These are phyloP conservation scores for Gobionotothen gibberifrons DNA, from an alignment of 2,797 vertebrate genomes.

Conservation along the genomic window DNA sequence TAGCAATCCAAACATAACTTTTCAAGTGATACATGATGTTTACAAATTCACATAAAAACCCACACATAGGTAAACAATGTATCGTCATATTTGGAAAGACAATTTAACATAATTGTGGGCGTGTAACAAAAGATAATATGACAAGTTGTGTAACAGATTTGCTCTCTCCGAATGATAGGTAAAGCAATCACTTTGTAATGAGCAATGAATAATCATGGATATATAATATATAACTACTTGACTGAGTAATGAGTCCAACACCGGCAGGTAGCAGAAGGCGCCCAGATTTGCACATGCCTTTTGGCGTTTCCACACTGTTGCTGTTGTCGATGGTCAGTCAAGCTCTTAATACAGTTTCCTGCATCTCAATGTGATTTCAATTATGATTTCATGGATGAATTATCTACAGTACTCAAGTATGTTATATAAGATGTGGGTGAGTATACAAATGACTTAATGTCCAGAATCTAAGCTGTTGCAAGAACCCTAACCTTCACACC, in stretches of 20 bases:
- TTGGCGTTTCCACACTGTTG: conserved; percentile 32
- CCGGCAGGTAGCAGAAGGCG: conserved; percentile 25
- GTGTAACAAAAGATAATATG: conserved; percentile 25
- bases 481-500: conserved; percentile 11
- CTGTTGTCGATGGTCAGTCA: conserved; percentile 50
- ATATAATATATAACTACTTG: conserved; percentile 43
- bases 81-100: neutral
- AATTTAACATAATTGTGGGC: conserved; percentile 9
- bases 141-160: conserved; percentile 38
- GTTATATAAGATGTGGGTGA: conserved; percentile 37
- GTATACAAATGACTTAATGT: conserved; percentile 37
- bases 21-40: neutral
- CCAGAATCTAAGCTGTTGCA: conserved; percentile 22
- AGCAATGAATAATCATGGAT: conserved; percentile 49
- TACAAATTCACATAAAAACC: conserved; percentile 7
- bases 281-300: conserved; percentile 12
- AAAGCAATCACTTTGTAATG: conserved; percentile 42
- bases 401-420: conserved; percentile 39
- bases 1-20: neutral
- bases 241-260: conserved; percentile 42
- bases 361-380: conserved; percentile 53
- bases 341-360: conserved; percentile 46
- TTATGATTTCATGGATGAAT: conserved; percentile 52
- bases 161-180: conserved; percentile 23
- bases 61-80: neutral